These are phyloP conservation scores for Pelvicachromis taeniatus DNA, from an alignment of 2,113 vertebrate species.

Conservation along the genomic window DNA sequence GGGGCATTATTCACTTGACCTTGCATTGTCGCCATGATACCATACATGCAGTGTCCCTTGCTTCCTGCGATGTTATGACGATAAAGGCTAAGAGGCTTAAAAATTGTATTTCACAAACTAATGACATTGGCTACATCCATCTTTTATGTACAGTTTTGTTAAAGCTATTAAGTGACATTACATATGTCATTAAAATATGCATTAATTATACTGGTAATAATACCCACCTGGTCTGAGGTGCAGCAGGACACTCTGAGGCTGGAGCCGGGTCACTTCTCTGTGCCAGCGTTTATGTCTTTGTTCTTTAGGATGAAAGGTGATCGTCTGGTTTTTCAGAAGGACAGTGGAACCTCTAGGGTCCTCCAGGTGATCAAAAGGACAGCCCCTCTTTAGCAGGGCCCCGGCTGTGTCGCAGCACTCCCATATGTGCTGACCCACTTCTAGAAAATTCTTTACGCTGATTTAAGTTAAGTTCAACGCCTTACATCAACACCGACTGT, in stretches of 20 bases:
- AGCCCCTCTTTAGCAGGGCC: background rate
- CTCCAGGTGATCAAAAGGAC: slow-evolving; percentile 20
- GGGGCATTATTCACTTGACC: background rate
- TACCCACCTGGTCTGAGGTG: slow-evolving; percentile 9
- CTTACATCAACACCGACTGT: background rate
- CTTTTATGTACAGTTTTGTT: background rate
- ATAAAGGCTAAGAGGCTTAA: background rate
- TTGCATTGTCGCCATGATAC: background rate
- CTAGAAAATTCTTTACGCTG: background rate
- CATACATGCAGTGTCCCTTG: background rate
- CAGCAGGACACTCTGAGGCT: background rate
- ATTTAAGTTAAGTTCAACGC: background rate
- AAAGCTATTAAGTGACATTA: background rate
- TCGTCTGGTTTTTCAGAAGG: slow-evolving; percentile 1
- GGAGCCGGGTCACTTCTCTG: background rate
- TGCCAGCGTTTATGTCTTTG: background rate
- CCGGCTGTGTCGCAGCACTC: slow-evolving; percentile 1
- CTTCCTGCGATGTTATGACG: background rate
- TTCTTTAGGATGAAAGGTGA: background rate
- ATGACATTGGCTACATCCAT: background rate
- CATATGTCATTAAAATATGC: background rate
- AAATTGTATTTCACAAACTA: background rate
- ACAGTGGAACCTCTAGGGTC: slow-evolving; percentile 30
- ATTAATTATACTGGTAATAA: background rate
- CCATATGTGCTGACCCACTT: slow-evolving; percentile 21